Conservation (phyloP, 2,888 invertebrate genomes). For the Leucophenga maculata region DNA sequence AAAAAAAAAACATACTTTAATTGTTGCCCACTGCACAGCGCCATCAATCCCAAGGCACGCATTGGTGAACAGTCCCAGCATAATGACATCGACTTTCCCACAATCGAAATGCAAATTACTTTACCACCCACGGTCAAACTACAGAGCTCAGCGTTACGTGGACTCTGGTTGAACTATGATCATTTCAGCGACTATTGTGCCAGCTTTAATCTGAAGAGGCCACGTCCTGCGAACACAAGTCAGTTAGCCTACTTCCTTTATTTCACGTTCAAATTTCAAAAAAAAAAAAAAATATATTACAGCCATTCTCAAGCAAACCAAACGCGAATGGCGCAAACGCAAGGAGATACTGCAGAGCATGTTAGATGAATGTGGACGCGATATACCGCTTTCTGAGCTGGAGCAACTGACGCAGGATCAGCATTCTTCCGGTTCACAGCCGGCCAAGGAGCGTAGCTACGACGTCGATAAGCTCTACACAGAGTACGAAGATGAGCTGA, state of each 20-base stretch:
- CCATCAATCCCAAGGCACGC: conserved; percentile 62
- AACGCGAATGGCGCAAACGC: conserved; percentile 71
- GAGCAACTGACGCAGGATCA: conserved; percentile 60
- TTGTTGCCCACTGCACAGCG: conserved; percentile 37
- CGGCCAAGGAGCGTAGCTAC: conserved; percentile 56
- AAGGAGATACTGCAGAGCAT: conserved; percentile 70
- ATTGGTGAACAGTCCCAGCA: conserved; percentile 67
- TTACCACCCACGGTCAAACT: conserved; percentile 72
- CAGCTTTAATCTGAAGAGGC: conserved; percentile 61
- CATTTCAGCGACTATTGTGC: conserved; percentile 74
- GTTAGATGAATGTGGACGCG: conserved; percentile 67
- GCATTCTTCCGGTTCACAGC: conserved; percentile 55
- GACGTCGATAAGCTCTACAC: conserved; percentile 71
- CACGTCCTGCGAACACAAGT: conserved; percentile 60
- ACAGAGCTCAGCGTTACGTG: conserved; percentile 72
- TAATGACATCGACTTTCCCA: conserved; percentile 72
- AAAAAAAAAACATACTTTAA: background rate
- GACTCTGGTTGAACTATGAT: conserved; percentile 74
- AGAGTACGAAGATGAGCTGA: conserved; percentile 70
- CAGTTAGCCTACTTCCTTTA: conserved; percentile 30
- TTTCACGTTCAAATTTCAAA: too few species aligned
- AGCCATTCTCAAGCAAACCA: conserved; percentile 69
- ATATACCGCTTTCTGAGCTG: conserved; percentile 56
- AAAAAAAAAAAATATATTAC: background rate
- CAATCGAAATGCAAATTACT: conserved; percentile 71